Evolutionary conservation across 2,888 invertebrate genomes (phyloP).

Genomic region (Philereme transversata): DNA sequence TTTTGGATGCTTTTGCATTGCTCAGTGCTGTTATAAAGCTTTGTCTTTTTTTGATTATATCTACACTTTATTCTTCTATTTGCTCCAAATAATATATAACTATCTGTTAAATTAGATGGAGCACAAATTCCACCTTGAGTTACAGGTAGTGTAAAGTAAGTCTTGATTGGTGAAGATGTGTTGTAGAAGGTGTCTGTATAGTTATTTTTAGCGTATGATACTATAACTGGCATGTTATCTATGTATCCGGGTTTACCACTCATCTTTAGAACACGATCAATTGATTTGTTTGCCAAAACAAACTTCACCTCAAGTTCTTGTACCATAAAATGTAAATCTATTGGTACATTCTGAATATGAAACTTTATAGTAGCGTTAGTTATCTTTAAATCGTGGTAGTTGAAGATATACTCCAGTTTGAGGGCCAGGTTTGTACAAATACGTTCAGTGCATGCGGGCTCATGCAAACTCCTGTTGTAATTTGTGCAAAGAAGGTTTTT

Average conservation of each 20-base stretch:
- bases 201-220: slow-evolving; percentile 60
- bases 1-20: slow-evolving; percentile 61
- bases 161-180: slow-evolving; percentile 38
- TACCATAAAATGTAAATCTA: slow-evolving; percentile 47
- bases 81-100: slow-evolving; percentile 72
- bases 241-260: slow-evolving; percentile 93
- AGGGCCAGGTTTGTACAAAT: slow-evolving; percentile 63
- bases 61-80: slow-evolving; percentile 77
- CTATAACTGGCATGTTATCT: slow-evolving; percentile 85
- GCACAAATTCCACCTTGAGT: slow-evolving; percentile 74
- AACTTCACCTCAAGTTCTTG: slow-evolving; percentile 67
- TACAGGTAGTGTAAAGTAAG: slow-evolving; percentile 55
- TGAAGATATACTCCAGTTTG: slow-evolving; percentile 64
- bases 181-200: slow-evolving; percentile 63
- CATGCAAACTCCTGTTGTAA: slow-evolving; percentile 61
- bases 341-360: slow-evolving; percentile 51
- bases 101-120: slow-evolving; percentile 56
- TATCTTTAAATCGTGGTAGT: slow-evolving; percentile 62
- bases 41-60: slow-evolving; percentile 40
- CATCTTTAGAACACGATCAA: slow-evolving; percentile 54
- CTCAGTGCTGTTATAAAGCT: slow-evolving; percentile 48
- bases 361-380: slow-evolving; percentile 64
- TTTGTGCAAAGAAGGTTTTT: slow-evolving; percentile 50
- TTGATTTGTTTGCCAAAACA: slow-evolving; percentile 57
- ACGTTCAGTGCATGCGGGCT: slow-evolving; percentile 59